These are phyloP conservation scores for Scomber scombrus DNA, from an alignment of 2,113 vertebrate genomes.

Conservation along the genomic window DNA sequence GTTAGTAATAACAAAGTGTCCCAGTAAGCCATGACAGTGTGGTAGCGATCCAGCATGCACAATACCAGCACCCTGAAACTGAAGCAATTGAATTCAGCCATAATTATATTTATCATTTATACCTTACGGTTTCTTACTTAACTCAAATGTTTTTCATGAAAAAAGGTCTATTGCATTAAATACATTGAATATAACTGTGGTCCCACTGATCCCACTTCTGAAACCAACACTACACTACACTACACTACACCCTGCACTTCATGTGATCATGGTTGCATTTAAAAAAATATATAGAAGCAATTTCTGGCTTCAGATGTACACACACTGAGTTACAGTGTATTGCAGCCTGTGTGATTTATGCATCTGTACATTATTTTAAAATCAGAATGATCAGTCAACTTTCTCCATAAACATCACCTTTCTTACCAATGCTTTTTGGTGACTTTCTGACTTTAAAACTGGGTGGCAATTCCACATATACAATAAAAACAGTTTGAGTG, in stretches of 20 bases:
- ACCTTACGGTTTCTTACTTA: not conserved
- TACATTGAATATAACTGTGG: not conserved
- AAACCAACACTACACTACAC: too few relatives aligned
- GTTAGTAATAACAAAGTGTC: not conserved
- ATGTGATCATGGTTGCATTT: too few relatives aligned
- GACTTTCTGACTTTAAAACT: not conserved
- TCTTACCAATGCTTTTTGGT: not conserved
- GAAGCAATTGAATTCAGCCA: not conserved
- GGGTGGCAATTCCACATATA: not conserved
- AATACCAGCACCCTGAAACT: too few relatives aligned
- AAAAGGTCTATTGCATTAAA: not conserved
- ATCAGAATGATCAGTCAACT: not conserved
- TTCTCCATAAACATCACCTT: not conserved
- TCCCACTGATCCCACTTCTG: too few relatives aligned
- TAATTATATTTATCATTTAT: not conserved
- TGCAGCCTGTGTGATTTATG: too few relatives aligned
- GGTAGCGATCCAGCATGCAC: not conserved
- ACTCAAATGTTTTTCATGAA: not conserved
- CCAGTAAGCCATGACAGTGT: not conserved
- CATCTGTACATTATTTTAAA: too few relatives aligned
- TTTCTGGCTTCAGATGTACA: not conserved
- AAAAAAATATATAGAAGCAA: too few relatives aligned
- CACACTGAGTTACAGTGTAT: not conserved
- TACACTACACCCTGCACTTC: too few relatives aligned
- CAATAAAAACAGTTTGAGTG: not conserved